phyloP scores from a whole-genome alignment of 2,888 invertebrate species.

The Tenthredo mesomela region DNA sequence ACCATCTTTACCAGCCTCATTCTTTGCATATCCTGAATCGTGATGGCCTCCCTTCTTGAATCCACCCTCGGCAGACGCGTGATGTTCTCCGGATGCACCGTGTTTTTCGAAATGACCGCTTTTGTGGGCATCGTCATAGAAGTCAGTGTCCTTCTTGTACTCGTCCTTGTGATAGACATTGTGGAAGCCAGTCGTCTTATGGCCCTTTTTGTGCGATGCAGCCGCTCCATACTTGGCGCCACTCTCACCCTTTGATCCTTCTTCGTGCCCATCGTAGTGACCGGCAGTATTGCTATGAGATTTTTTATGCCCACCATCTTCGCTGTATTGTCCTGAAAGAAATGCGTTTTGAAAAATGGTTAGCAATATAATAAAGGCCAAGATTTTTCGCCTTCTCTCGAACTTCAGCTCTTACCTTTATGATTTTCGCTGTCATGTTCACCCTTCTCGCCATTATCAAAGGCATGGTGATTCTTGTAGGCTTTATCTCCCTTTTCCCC shows the following conservation, averaged over 20 bases:
- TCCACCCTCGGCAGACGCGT: slow-evolving; percentile 80
- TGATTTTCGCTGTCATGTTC: slow-evolving; percentile 80
- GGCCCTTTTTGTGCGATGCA: slow-evolving; percentile 84
- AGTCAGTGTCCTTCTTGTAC: slow-evolving; percentile 88
- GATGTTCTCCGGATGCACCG: slow-evolving; percentile 80
- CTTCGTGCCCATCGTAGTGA: slow-evolving; percentile 81
- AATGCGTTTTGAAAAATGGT: slow-evolving; percentile 31
- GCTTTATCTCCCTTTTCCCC: slow-evolving; percentile 82
- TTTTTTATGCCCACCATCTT: slow-evolving; percentile 80
- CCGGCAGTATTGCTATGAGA: slow-evolving; percentile 80
- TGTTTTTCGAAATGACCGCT: slow-evolving; percentile 85
- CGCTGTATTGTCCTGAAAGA: slow-evolving; percentile 78
- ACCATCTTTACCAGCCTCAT: slow-evolving; percentile 81
- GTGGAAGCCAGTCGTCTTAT: slow-evolving; percentile 86
- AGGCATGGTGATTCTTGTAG: slow-evolving; percentile 79
- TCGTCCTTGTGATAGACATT: slow-evolving; percentile 88
- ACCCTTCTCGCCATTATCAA: slow-evolving; percentile 81
- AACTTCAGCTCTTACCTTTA: slow-evolving; percentile 67
- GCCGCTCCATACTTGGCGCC: slow-evolving; percentile 82
- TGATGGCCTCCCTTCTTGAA: slow-evolving; percentile 81
- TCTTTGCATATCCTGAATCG: slow-evolving; percentile 80
- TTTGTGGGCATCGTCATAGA: slow-evolving; percentile 86
- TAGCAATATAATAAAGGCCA: background rate
- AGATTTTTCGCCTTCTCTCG: background rate
- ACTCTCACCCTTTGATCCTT: slow-evolving; percentile 79